phyloP scores from a whole-genome alignment of 2,113 vertebrate genomes.

The Colossoma macropomum region DNA sequence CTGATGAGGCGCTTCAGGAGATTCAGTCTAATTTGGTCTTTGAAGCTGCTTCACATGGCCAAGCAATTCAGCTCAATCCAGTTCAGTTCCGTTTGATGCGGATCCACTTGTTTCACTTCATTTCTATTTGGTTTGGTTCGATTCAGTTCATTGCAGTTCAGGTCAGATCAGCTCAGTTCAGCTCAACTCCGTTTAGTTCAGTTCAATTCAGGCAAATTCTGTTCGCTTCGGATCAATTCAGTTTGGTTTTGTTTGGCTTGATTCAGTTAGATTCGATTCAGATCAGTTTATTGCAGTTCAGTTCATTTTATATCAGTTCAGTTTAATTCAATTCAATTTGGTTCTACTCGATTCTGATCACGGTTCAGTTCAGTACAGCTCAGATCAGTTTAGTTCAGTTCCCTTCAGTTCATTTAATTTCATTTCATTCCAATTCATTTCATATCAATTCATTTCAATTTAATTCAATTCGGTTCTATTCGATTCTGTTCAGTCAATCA shows the following conservation, averaged over 20 bases:
- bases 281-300: background rate
- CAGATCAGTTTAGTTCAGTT: no score
- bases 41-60: background rate
- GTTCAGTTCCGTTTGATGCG: background rate
- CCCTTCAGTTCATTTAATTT: no score
- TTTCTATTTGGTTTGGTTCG: background rate
- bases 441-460: no score
- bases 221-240: background rate
- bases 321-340: background rate
- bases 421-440: no score
- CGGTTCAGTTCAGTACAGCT: no score
- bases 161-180: background rate
- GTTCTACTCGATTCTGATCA: background rate
- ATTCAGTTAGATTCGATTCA: background rate
- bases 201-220: background rate
- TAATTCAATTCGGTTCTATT: no score
- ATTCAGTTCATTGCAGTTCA: background rate
- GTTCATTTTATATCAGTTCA: background rate
- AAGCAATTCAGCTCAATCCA: background rate
- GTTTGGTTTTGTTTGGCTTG: background rate
- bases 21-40: background rate
- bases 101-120: background rate
- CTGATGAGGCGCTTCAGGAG: background rate
- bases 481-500: no score
- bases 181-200: background rate